Conservation (phyloP, 2,888 invertebrate genomes). For the Tiliacea aurago region DNA sequence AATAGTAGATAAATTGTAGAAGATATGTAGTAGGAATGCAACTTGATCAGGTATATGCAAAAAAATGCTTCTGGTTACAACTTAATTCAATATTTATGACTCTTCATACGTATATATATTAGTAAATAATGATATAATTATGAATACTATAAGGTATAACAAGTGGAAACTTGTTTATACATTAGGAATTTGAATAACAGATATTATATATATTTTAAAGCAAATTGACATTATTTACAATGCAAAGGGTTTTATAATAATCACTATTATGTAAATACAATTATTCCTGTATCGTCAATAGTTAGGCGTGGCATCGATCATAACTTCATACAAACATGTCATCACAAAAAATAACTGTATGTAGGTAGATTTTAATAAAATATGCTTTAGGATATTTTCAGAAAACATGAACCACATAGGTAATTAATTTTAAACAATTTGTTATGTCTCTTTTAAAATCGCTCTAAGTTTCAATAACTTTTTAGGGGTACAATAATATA, state of each 20-base stretch:
- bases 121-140: conserved; percentile 23
- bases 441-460: conserved; percentile 1
- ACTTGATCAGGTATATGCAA: conserved; percentile 38
- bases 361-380: neutral
- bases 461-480: conserved; percentile 21
- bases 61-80: conserved; percentile 28
- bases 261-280: conserved; percentile 37
- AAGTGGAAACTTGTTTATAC: conserved; percentile 30
- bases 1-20: conserved; percentile 58
- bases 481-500: conserved; percentile 17
- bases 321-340: conserved; percentile 15
- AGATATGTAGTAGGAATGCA: conserved; percentile 64
- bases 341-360: conserved; percentile 1
- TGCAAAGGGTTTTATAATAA: conserved; percentile 45
- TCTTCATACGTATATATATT: neutral
- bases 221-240: conserved; percentile 54
- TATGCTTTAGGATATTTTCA: conserved; percentile 1
- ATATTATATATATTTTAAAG: conserved; percentile 20
- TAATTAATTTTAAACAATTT: conserved; percentile 1
- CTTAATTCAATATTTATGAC: neutral
- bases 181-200: conserved; percentile 23
- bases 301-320: conserved; percentile 44
- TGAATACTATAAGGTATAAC: conserved; percentile 22
- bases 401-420: conserved; percentile 1
- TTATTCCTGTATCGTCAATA: conserved; percentile 56